Base-by-base conservation (phyloP, 2,797 vertebrate genomes). In the Lindbergichthys nudifrons region DNA sequence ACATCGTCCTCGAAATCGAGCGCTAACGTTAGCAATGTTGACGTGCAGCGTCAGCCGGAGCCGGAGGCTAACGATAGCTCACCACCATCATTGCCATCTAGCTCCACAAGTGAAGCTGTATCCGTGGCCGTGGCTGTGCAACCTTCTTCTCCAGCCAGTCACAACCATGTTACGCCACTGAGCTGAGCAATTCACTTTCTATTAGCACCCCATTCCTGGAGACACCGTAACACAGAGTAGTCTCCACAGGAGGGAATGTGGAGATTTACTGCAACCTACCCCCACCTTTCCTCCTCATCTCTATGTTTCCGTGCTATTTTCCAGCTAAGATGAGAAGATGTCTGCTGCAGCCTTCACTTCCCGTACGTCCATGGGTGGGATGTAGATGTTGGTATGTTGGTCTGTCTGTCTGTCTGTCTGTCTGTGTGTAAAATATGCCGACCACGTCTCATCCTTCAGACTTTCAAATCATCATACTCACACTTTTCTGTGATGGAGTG, bases 201-300 rank as follows among this genome's bases (percentile, higher is more conserved):
- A 57, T 82, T 60, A 56, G 60, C 47, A 60, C 50, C 45, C 21
- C 77, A 77, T 82, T 87, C 78, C 80, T 69, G 68, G 53, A 74
- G 64, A 68, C 56, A 68, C 10, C 4, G 45, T 68, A 83, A 85
- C 51, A 26, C 48, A 14, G 4, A 36, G 60, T 63, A 18, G 62
- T 79, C 76, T 71, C 52, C 39, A 73, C 71, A 66, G 71, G 82
- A 85, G 73, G 68, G 79, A 83, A 59, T 57, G 50, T 88, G 91
- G 82, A 86, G 84, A 89, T 63, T 42, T 32, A 52, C 32, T 76
- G 74, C 56, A 69, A 10, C n/a, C 46, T 14, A 12, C 19, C 21
- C 15, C 10, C 32, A 36, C 11, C 11, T 14, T n/a, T 9, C 19
- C 45, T 1, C 58, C 41, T 23, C 42, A 19, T n/a, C 58, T 14